Base-by-base conservation (phyloP, 2,888 invertebrate genomes). In the Gandaritis pyraliata region DNA sequence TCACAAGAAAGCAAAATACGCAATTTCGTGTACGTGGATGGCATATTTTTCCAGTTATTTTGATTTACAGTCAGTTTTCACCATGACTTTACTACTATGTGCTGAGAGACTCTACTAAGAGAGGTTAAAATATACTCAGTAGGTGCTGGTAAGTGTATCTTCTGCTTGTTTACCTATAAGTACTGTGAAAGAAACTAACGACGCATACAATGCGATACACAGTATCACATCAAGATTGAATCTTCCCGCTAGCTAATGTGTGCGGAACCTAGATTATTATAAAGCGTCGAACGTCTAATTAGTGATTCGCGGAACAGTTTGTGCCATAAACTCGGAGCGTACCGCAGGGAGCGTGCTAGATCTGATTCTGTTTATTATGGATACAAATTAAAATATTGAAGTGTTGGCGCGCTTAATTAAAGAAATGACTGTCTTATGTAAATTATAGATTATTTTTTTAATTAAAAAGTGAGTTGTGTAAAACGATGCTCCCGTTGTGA, bases 311-410 rank as follows among this genome's bases (percentile, higher is more conserved):
- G 0, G 15, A 16, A 48, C 29, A 5, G 7, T 16, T 48, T 45
- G 47, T 18, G n/a, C 11, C 36, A n/a, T 3, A 30, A 33, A 18
- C n/a, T 38, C 8, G 13, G 38, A 50, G 65, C 13, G 58, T 59
- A 12, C 29, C 52, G 8, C 67, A 69, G 65, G 67, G 33, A 45
- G 18, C 38, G 39, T 53, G 36, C 30, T 65, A 56, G 61, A 46
- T 57, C 64, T 50, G 50, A 13, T 49, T 51, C 39, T 55, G 30
- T 59, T 54, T 10, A 45, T 13, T 58, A 10, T 0, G 39, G 0
- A 49, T 23, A 51, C 12, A 29, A 29, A n/a, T 3, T 46, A 46
- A 18, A 18, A 45, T 18, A 18, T 16, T 2, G 15, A 45, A 45
- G 10, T 18, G 18, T 18, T 18, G 10, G 12, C 18, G 5, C n/a